phyloP scores from a whole-genome alignment of 2,797 vertebrate species.

The Ambastaia sidthimunki region DNA sequence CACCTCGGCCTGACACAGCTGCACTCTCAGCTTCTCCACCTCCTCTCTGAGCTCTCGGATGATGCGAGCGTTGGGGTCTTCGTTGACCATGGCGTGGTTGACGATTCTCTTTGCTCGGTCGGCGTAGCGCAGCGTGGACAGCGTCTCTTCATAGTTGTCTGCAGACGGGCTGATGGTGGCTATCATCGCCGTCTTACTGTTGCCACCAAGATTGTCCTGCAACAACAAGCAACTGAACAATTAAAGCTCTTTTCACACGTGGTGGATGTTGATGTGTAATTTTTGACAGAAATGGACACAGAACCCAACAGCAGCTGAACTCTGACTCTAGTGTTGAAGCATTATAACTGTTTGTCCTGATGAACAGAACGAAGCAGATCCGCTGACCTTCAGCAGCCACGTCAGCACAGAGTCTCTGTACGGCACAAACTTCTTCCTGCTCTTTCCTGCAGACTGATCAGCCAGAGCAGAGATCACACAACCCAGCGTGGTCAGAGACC shows the following conservation, averaged over 20 bases:
- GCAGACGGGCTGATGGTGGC: conserved; percentile 96
- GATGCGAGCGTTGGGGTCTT: conserved; percentile 96
- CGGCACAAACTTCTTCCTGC: conserved; percentile 96
- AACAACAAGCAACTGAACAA: background rate
- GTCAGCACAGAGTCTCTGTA: conserved; percentile 99
- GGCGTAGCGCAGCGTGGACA: conserved; percentile 94
- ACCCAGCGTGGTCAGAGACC: conserved; percentile 95
- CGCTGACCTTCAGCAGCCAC: conserved; percentile 95
- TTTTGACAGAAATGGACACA: too few species aligned
- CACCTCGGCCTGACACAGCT: conserved; percentile 97
- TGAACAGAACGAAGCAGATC: background rate
- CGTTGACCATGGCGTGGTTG: conserved; percentile 95
- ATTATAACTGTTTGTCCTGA: too few species aligned
- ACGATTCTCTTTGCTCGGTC: conserved; percentile 97
- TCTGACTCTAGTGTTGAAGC: too few species aligned
- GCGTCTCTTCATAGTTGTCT: conserved; percentile 97
- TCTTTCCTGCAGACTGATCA: conserved; percentile 94
- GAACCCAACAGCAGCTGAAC: too few species aligned
- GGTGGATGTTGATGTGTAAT: too few species aligned
- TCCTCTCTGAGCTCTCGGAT: conserved; percentile 95
- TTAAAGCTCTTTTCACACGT: background rate
- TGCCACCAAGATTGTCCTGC: conserved; percentile 97
- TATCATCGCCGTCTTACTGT: conserved; percentile 99
- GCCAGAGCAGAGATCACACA: conserved; percentile 97
- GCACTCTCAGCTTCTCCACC: conserved; percentile 93